A percentile compares a stretch with the other conserved stretches of the same genome.
phyloP scores from a whole-genome alignment of 2,888 invertebrate species.

The Camptogramma bilineatum region DNA sequence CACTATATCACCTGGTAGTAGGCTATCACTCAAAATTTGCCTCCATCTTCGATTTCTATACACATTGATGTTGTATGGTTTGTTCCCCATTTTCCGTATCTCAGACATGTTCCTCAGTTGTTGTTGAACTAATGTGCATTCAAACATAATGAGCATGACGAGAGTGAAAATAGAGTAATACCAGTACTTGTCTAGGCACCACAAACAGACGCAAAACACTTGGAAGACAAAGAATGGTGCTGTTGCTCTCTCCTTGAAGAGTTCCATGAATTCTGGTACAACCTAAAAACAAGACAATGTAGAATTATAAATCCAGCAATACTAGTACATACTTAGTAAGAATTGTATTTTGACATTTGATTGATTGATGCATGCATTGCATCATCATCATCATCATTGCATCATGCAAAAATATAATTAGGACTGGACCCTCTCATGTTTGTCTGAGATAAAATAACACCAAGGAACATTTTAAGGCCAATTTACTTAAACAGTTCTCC shows the following conservation, averaged over 20 bases:
- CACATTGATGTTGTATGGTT: constrained; percentile 95
- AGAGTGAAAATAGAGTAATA: constrained; percentile 98
- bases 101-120: constrained; percentile 99
- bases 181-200: constrained; percentile 99
- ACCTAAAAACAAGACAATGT: constrained; percentile 78
- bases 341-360: no score
- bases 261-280: constrained; percentile 97
- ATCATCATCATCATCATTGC: no score
- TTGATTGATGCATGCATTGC: no score
- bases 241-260: constrained; percentile 98
- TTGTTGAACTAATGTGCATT: constrained; percentile 99
- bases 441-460: no score
- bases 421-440: no score
- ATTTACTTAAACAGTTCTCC: no score
- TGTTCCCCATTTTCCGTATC: constrained; percentile 99
- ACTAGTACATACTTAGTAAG: not conserved
- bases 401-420: no score
- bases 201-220: constrained; percentile 99
- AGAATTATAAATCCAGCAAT: not conserved
- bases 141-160: constrained; percentile 97
- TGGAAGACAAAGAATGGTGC: constrained; percentile 99
- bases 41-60: constrained; percentile 97
- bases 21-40: constrained; percentile 92
- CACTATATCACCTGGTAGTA: constrained; percentile 98
- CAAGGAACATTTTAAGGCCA: no score